A percentile compares a stretch with the other conserved stretches of the same genome.
Conservation (phyloP, 1,140 invertebrate species). For the Cydia strobilella region DNA sequence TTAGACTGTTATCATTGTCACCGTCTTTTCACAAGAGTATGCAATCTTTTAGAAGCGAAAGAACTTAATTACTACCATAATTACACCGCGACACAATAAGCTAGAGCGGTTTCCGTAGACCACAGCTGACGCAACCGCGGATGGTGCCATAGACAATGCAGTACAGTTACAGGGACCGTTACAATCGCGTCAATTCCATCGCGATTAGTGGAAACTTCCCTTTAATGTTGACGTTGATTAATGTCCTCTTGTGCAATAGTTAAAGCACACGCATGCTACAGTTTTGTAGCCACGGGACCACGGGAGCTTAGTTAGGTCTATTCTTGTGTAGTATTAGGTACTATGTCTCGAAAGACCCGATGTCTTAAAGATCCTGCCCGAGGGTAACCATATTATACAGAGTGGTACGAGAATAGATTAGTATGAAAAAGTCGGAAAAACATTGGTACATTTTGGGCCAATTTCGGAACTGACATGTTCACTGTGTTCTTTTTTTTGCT, state of each 20-base stretch:
- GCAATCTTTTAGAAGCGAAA: not conserved
- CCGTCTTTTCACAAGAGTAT: not conserved
- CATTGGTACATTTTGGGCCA: too few relatives aligned
- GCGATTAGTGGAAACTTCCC: constrained; percentile 22
- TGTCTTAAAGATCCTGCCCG: too few relatives aligned
- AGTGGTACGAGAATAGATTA: too few relatives aligned
- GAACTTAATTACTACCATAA: constrained; percentile 7
- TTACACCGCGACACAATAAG: constrained; percentile 10
- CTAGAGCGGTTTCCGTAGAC: constrained; percentile 2
- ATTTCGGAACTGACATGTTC: too few relatives aligned
- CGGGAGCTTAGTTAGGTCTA: not conserved
- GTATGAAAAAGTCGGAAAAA: too few relatives aligned
- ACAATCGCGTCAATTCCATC: constrained; percentile 23
- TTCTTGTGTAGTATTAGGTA: not conserved
- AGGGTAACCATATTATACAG: too few relatives aligned
- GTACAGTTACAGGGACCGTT: constrained; percentile 28
- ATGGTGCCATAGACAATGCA: constrained; percentile 51
- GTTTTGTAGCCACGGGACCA: not conserved
- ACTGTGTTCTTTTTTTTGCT: not conserved
- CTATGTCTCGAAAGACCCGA: not conserved
- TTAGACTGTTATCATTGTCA: not conserved
- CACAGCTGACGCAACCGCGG: constrained; percentile 44
- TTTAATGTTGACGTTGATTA: constrained; percentile 25
- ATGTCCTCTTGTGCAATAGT: not conserved
- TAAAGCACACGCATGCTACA: not conserved